phyloP scores from a whole-genome alignment of 2,797 vertebrate species.

The Lateolabrax maculatus region DNA sequence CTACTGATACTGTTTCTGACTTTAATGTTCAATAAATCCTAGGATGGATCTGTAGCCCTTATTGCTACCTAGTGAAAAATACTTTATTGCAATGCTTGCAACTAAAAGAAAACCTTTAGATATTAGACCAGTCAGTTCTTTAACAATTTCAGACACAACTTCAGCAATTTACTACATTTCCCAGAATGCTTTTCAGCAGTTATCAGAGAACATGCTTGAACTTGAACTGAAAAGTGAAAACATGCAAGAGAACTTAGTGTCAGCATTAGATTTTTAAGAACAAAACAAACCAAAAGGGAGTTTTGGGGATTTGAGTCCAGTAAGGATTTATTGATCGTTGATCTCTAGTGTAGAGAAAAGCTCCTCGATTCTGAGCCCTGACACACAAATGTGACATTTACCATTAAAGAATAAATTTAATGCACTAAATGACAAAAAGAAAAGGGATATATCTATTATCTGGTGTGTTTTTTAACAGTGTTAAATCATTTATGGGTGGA shows the following conservation, averaged over 20 bases:
- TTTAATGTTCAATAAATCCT: too few relatives aligned
- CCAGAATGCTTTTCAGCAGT: constrained; percentile 18
- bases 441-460: background rate
- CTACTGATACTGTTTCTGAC: background rate
- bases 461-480: background rate
- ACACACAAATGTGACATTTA: background rate
- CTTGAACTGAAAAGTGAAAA: background rate
- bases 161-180: constrained; percentile 23
- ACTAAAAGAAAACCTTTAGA: background rate
- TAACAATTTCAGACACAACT: background rate
- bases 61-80: background rate
- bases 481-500: background rate
- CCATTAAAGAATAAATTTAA: background rate
- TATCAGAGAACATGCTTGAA: background rate
- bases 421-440: background rate
- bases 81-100: too few relatives aligned
- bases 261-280: background rate
- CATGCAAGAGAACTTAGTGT: background rate
- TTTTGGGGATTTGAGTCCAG: constrained; percentile 24
- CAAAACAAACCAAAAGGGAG: too few relatives aligned
- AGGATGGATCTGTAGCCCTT: background rate
- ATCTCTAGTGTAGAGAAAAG: background rate
- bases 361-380: background rate
- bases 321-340: background rate
- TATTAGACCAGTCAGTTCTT: background rate